Percentiles rank a stretch among this genome's conserved stretches.
Conservation (phyloP, 2,113 vertebrate genomes). For the Macroglossus sobrinus region DNA sequence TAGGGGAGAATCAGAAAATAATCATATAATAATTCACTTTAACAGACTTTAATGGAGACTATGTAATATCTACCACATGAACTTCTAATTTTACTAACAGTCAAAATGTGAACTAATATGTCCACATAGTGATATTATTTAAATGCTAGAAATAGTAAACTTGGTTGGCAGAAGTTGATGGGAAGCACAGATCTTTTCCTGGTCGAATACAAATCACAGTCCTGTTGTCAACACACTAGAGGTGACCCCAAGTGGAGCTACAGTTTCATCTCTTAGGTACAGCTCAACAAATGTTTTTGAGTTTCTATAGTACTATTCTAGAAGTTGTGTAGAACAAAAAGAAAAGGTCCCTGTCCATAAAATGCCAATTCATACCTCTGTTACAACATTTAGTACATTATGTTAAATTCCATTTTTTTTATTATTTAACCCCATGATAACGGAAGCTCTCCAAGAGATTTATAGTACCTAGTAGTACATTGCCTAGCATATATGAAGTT, state of each 20-base stretch:
- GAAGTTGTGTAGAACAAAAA: not conserved
- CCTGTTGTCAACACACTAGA: not conserved
- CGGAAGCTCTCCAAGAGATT: not conserved
- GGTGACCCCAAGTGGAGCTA: not conserved
- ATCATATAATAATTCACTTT: constrained; percentile 39
- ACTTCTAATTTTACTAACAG: constrained; percentile 55
- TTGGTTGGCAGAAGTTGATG: not conserved
- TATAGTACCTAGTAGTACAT: not conserved
- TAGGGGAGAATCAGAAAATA: not conserved
- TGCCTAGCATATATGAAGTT: not conserved
- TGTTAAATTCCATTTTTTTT: not conserved
- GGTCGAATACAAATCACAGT: not conserved
- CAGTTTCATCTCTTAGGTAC: not conserved
- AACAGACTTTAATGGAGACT: constrained; percentile 37
- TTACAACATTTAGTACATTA: not conserved
- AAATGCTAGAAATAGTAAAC: constrained; percentile 30
- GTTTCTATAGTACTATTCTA: not conserved
- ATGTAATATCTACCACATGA: constrained; percentile 19
- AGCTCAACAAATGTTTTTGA: not conserved
- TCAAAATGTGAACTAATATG: constrained; percentile 33
- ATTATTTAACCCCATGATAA: not conserved
- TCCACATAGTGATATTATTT: constrained; percentile 17
- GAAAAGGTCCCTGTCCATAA: not conserved
- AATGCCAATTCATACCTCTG: not conserved
- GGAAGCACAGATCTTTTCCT: not conserved